Conservation (phyloP, 2,888 invertebrate genomes). For the Bombyx huttoni region DNA sequence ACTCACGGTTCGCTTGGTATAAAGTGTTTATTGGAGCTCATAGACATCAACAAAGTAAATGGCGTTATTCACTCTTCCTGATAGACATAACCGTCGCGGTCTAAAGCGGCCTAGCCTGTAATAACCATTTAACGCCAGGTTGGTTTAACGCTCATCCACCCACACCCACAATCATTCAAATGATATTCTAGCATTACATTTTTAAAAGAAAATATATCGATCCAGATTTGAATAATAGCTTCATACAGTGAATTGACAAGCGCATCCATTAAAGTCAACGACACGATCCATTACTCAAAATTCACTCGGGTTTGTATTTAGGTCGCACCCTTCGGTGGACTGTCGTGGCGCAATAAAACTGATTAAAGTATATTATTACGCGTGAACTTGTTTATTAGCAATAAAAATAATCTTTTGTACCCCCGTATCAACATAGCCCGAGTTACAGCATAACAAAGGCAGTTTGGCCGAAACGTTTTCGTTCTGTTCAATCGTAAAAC, state of each 20-base stretch:
- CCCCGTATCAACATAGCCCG: conserved; percentile 11
- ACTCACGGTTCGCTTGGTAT: too few species aligned
- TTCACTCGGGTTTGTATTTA: neutral
- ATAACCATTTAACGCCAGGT: too few species aligned
- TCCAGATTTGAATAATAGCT: neutral
- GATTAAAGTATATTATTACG: conserved; percentile 14
- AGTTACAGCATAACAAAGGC: conserved; percentile 13
- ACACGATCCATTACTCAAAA: neutral
- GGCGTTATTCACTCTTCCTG: too few species aligned
- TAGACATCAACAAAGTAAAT: too few species aligned
- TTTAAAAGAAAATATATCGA: too few species aligned
- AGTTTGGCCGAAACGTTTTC: conserved; percentile 8
- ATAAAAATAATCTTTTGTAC: conserved; percentile 19
- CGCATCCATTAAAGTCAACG: neutral
- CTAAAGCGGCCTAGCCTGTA: too few species aligned
- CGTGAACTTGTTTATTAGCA: conserved; percentile 14
- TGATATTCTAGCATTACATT: too few species aligned
- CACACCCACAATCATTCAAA: too few species aligned
- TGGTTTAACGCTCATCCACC: too few species aligned
- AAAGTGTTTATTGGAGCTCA: too few species aligned
- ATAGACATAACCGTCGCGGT: too few species aligned
- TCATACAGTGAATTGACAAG: neutral
- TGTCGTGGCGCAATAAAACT: conserved; percentile 9
- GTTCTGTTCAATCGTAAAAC: conserved; percentile 12
- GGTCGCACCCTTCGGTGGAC: neutral